Evolutionary conservation across 1,140 invertebrate genomes (phyloP), one percentile per base, ranked within the genome.

Genomic region (Scaptodrosophila lebanonensis): DNA sequence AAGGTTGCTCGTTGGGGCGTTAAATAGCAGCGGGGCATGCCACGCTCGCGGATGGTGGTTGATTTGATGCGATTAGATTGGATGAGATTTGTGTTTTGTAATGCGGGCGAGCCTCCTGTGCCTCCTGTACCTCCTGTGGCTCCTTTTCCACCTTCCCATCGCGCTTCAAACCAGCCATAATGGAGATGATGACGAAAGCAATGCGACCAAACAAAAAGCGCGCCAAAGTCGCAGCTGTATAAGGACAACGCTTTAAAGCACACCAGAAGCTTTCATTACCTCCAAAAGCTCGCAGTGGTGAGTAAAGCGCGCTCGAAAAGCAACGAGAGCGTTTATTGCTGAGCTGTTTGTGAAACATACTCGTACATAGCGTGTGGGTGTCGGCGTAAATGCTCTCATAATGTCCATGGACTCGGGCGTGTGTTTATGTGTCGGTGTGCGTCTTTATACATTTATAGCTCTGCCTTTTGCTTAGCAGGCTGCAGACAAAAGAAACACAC

Each of bases 51-150:
- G 57, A 57, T 51, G 33, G 49, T 45, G 38, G 54, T 42, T 69
- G 70, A 75, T 75, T 75, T 66, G 45, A 75, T 50, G 66, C 71
- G 60, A 76, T 76, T 75, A 75, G 61, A 70, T 69, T 69, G 61
- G 65, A 76, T 65, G 60, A 65, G 66, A 73, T 75, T 76, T 75
- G 43, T 57, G 17, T 51, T 11, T 11, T n/a, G n/a, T n/a, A n/a
- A n/a, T n/a, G n/a, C n/a, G n/a, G n/a, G n/a, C n/a, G n/a, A n/a
- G n/a, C n/a, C n/a, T n/a, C n/a, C n/a, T n/a, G n/a, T n/a, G n/a
- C n/a, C n/a, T n/a, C n/a, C n/a, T n/a, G n/a, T n/a, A n/a, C n/a
- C n/a, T n/a, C n/a, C n/a, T n/a, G n/a, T 43, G 22, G 18, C 11
- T 27, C 11, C 9, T 20, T n/a, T 49, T 40, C 5, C 13, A 13